Base-by-base conservation (phyloP, 2,113 vertebrate genomes). In the Ammospiza caudacuta region DNA sequence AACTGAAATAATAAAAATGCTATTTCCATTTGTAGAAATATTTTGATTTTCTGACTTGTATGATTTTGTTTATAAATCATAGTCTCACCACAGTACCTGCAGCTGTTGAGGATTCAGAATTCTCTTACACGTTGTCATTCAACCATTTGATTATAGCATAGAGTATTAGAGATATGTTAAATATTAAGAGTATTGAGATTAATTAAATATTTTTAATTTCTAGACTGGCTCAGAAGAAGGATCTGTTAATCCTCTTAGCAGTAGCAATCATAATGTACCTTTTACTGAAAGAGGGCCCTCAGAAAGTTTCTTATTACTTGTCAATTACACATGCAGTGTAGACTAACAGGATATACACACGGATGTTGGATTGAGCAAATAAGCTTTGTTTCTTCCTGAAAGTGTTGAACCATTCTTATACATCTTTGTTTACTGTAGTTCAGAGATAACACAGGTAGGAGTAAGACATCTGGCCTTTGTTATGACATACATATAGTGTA, bases 241-340 rank as follows among this genome's bases (percentile, higher is more conserved):
- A 35, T 89, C 49, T 77, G 2, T 66, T 86, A 74, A 94, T 90
- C 28, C 22, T 76, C 35, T 69, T 75, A 68, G 44, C 23, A 83
- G 15, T 16, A 80, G 39, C 19, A 47, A 7, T 58, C 31, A 49
- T 68, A 90, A 61, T 64, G 9, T 39, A 44, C 55, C 5, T 83
- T 76, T 27, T 9, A 19, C 5, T 75, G 54, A 44, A 62, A 62
- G 37, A 77, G 11, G 2, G 1, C 28, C 15, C 31, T 80, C 25
- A 66, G 29, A 68, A 77, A 62, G 14, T 58, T 73, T 66, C 22
- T 74, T 87, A 23, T n/a, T 73, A 8, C 13, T 15, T 77, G 7
- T 69, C 31, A 80, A 14, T 21, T 46, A 8, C 13, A 54, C 1
- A 1, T 54, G 22, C 46, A 66, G 4, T 1, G 2, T 18, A 37